A percentile compares a stretch with the other conserved stretches of the same genome.
Conservation (phyloP, 2,113 vertebrate genomes). For the Phrynocephalus versicolor region DNA sequence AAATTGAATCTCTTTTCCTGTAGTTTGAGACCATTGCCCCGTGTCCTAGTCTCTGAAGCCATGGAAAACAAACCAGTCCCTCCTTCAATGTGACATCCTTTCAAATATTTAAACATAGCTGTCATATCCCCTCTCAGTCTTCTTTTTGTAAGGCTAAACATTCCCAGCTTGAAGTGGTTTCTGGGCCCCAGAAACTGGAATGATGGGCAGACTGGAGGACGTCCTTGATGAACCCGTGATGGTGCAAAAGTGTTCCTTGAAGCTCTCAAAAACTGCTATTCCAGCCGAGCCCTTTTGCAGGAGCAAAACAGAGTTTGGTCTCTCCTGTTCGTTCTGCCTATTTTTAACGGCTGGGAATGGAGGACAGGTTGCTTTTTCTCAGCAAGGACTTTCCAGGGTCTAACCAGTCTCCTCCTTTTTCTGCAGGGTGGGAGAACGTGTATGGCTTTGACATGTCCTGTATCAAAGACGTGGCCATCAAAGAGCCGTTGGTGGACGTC, state of each 20-base stretch:
- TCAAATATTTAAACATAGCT: no score
- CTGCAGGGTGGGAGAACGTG: constrained; percentile 92
- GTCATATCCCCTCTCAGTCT: no score
- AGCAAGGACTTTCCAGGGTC: neutral
- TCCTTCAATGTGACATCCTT: no score
- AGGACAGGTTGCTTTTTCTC: neutral
- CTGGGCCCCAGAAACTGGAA: neutral
- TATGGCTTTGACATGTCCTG: constrained; percentile 95
- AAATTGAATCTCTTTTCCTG: no score
- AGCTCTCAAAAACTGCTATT: no score
- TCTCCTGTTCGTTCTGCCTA: neutral
- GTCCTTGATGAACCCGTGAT: neutral
- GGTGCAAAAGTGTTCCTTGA: neutral
- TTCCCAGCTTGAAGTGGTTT: no score
- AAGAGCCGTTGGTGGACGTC: constrained; percentile 90
- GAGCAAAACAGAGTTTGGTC: neutral
- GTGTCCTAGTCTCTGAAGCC: no score
- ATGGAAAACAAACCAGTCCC: no score
- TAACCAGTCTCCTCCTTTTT: neutral
- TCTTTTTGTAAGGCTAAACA: no score
- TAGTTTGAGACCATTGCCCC: no score
- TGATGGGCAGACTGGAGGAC: neutral
- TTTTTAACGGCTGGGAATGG: no score
- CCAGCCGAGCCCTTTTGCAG: neutral
- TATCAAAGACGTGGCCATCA: constrained; percentile 93